phyloP scores from a whole-genome alignment of 2,888 invertebrate genomes.

The Coleophora deauratella region DNA sequence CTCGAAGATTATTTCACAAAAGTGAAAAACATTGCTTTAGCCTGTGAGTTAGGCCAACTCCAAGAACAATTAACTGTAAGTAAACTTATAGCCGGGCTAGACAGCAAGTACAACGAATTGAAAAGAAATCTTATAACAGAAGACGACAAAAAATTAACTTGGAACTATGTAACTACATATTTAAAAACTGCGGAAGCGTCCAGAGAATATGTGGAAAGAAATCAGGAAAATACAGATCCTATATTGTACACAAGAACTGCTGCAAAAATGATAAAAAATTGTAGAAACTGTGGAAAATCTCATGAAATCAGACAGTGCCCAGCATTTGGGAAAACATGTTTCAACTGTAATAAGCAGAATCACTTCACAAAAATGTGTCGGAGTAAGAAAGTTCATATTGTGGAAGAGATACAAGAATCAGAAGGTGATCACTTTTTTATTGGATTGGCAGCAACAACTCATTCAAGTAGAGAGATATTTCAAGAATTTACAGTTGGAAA shows the following conservation, averaged over 20 bases:
- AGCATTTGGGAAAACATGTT: conserved; percentile 9
- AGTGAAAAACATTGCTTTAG: conserved; percentile 1
- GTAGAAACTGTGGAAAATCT: conserved; percentile 5
- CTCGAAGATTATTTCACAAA: conserved; percentile 4
- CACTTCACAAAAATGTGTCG: conserved; percentile 4
- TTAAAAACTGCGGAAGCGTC: neutral
- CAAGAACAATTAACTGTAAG: neutral
- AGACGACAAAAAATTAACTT: neutral
- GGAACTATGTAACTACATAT: neutral
- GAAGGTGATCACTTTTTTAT: neutral
- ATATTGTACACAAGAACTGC: neutral
- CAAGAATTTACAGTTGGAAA: neutral
- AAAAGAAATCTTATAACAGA: conserved; percentile 1
- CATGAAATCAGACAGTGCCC: conserved; percentile 8
- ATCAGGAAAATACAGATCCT: neutral
- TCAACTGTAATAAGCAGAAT: conserved; percentile 7
- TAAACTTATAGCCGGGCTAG: conserved; percentile 1
- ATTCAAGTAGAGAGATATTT: neutral
- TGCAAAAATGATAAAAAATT: neutral
- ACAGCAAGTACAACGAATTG: conserved; percentile 1
- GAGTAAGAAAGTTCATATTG: neutral
- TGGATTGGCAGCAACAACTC: too few species aligned
- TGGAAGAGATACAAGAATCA: neutral
- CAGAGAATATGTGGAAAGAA: neutral
- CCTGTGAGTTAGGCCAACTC: conserved; percentile 1